Evolutionary conservation across 1,140 invertebrate genomes (phyloP).

Genomic region (Bursaphelenchus mucronatus): DNA sequence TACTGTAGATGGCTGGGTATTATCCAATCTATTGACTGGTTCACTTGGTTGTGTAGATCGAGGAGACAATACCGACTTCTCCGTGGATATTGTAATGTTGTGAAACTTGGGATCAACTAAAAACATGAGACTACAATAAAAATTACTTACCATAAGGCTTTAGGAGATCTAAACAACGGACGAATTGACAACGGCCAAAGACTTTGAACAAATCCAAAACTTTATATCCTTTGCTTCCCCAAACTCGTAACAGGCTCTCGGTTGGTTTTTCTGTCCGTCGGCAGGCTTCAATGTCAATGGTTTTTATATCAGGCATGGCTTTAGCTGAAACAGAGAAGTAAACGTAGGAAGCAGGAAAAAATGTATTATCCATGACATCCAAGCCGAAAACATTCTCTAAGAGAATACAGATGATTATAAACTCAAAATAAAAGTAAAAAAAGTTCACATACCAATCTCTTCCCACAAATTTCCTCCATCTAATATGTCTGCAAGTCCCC

Average conservation of each 20-base stretch:
- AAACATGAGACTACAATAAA: neutral
- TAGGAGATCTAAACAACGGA: constrained; percentile 42
- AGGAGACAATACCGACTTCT: constrained; percentile 8
- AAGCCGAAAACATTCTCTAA: neutral
- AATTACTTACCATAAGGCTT: constrained; percentile 34
- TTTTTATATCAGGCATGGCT: constrained; percentile 40
- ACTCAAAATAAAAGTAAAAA: neutral
- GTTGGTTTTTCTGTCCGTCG: constrained; percentile 34
- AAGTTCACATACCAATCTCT: constrained; percentile 32
- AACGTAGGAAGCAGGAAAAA: neutral
- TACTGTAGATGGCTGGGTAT: constrained; percentile 18
- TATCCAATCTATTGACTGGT: constrained; percentile 10
- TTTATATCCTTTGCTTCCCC: constrained; percentile 45
- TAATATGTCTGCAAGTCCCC: constrained; percentile 25
- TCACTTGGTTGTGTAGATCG: constrained; percentile 6
- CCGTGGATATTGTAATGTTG: constrained; percentile 1
- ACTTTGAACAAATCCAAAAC: constrained; percentile 44
- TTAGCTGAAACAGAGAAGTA: constrained; percentile 15
- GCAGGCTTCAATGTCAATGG: constrained; percentile 48
- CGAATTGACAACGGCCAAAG: constrained; percentile 31
- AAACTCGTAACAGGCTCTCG: constrained; percentile 40
- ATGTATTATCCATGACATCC: constrained; percentile 11
- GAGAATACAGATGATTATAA: neutral
- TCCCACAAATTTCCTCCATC: constrained; percentile 41
- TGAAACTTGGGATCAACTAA: constrained; percentile 40